phyloP scores from a whole-genome alignment of 2,113 vertebrate species.

The Spea bombifrons region DNA sequence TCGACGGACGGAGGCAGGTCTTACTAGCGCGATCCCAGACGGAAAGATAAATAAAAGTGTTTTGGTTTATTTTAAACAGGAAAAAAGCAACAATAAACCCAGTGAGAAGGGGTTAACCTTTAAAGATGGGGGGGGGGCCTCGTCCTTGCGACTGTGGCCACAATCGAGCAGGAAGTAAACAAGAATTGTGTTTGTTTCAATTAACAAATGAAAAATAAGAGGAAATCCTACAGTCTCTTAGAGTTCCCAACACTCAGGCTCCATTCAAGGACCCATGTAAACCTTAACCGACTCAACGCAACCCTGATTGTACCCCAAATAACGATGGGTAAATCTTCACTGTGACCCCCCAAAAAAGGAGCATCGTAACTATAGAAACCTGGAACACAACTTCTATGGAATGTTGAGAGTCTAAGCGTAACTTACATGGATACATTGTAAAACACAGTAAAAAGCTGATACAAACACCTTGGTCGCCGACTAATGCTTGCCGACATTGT shows the following conservation, averaged over 20 bases:
- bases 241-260: slow-evolving; percentile 23
- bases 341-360: too few species aligned
- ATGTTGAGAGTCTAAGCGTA: too few species aligned
- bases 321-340: too few species aligned
- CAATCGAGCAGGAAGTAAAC: slow-evolving; percentile 73
- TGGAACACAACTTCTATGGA: too few species aligned
- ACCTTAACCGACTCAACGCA: too few species aligned
- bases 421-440: too few species aligned
- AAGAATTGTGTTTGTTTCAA: slow-evolving; percentile 65
- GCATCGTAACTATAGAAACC: too few species aligned
- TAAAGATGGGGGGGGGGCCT: slow-evolving; percentile 19
- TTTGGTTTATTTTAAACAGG: slow-evolving; percentile 39
- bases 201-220: slow-evolving; percentile 68
- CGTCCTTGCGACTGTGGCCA: slow-evolving; percentile 54
- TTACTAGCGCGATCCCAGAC: slow-evolving; percentile 11
- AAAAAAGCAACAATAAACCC: slow-evolving; percentile 46
- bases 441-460: too few species aligned
- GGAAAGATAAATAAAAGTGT: slow-evolving; percentile 33
- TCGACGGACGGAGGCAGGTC: neutral
- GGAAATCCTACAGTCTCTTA: slow-evolving; percentile 64
- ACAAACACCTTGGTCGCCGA: too few species aligned
- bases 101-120: slow-evolving; percentile 57
- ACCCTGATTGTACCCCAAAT: too few species aligned
- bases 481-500: too few species aligned
- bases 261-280: too few species aligned